phyloP scores from a whole-genome alignment of 2,888 invertebrate species.

The Oscheius sp. region DNA sequence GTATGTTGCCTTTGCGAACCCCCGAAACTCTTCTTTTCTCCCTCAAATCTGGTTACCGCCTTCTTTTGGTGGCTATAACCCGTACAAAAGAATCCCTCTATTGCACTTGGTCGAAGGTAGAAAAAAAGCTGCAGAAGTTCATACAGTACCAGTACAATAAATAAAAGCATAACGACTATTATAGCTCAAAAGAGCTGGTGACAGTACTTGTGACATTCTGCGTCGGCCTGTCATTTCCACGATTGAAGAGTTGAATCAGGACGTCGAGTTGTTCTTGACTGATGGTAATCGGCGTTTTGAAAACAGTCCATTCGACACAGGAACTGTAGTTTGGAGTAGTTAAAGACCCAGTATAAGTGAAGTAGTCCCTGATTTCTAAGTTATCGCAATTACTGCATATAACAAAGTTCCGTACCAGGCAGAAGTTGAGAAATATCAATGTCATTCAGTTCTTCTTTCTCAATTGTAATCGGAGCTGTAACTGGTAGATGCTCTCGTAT shows the following conservation, averaged over 20 bases:
- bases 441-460: constrained; percentile 21
- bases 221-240: constrained; percentile 22
- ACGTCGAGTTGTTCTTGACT: constrained; percentile 57
- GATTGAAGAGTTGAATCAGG: constrained; percentile 7
- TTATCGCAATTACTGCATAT: not conserved
- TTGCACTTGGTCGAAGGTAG: no score
- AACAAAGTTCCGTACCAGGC: constrained; percentile 1
- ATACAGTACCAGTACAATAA: no score
- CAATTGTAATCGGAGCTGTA: constrained; percentile 14
- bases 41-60: no score
- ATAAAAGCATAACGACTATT: not conserved
- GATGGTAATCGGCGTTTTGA: constrained; percentile 73
- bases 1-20: no score
- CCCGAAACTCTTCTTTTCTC: no score
- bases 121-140: no score
- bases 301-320: constrained; percentile 74
- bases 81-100: no score
- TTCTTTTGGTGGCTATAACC: no score
- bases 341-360: constrained; percentile 74
- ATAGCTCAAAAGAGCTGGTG: constrained; percentile 7
- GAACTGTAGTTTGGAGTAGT: constrained; percentile 75
- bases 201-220: constrained; percentile 20
- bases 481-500: constrained; percentile 9
- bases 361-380: constrained; percentile 69
- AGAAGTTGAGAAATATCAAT: constrained; percentile 27